A percentile compares a stretch with the other conserved stretches of the same genome.
These are phyloP conservation scores for Rafetus swinhoei DNA, from an alignment of 2,113 vertebrate species.

Conservation along the genomic window DNA sequence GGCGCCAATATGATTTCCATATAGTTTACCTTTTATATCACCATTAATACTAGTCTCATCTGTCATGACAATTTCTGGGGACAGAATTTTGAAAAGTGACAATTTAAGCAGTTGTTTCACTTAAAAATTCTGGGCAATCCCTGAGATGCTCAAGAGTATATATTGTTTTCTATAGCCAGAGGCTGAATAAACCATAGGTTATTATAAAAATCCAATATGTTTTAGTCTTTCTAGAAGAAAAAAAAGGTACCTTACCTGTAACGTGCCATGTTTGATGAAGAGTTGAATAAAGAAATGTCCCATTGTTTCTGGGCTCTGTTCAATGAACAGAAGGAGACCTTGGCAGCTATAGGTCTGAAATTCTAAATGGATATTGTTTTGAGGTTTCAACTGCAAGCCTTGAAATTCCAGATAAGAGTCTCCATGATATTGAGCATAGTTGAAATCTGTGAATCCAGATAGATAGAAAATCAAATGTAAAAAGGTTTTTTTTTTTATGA, in stretches of 20 bases:
- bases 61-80: background rate
- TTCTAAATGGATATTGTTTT: slow-evolving; percentile 81
- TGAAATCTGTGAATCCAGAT: slow-evolving; percentile 72
- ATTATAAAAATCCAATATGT: background rate
- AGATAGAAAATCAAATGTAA: background rate
- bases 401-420: slow-evolving; percentile 86
- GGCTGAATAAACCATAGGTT: background rate
- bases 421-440: slow-evolving; percentile 77
- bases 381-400: slow-evolving; percentile 72
- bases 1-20: background rate
- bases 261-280: slow-evolving; percentile 76
- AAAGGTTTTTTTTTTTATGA: background rate
- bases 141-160: background rate
- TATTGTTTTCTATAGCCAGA: background rate
- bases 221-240: background rate
- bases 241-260: slow-evolving; percentile 79
- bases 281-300: slow-evolving; percentile 82
- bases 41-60: background rate
- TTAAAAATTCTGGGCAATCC: background rate
- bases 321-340: slow-evolving; percentile 83
- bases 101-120: background rate
- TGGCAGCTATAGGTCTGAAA: slow-evolving; percentile 77
- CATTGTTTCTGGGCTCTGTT: slow-evolving; percentile 67
- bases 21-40: background rate
- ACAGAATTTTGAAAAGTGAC: background rate